Conservation (phyloP, 2,888 invertebrate genomes). For the Ramazzottius varieornatus region DNA sequence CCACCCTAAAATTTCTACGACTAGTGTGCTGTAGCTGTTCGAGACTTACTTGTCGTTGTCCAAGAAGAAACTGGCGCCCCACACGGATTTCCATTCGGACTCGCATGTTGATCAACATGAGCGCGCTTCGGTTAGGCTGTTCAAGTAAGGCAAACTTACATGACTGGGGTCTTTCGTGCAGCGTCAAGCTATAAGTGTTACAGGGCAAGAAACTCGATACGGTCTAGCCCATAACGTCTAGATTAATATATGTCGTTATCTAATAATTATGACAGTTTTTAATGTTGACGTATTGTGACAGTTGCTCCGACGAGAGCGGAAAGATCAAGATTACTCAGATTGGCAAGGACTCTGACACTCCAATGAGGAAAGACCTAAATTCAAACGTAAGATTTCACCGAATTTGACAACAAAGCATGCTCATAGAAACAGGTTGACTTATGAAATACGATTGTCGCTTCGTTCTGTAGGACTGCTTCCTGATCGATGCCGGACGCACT, state of each 20-base stretch:
- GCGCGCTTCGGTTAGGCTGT: no score
- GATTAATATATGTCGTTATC: no score
- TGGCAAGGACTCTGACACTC: not conserved
- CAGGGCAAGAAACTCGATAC: no score
- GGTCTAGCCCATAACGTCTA: no score
- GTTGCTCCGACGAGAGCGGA: not conserved
- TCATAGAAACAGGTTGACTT: no score
- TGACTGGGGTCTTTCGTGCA: no score
- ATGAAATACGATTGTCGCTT: no score
- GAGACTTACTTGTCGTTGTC: not conserved
- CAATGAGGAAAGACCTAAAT: not conserved
- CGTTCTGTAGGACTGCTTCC: not conserved
- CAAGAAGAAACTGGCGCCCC: not conserved
- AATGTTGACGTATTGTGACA: not conserved
- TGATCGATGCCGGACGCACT: not conserved
- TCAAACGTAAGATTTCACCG: not conserved
- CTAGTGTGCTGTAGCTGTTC: not conserved
- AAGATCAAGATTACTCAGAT: not conserved
- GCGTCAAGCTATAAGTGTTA: no score
- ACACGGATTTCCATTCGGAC: not conserved
- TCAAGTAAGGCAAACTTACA: no score
- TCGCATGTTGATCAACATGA: no score
- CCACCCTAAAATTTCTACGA: no score
- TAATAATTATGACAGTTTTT: not conserved
- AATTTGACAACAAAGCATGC: no score